Percentiles rank a stretch among this genome's conserved stretches.
Conservation (phyloP, 2,888 invertebrate genomes). For the Sinotaia quadrata region DNA sequence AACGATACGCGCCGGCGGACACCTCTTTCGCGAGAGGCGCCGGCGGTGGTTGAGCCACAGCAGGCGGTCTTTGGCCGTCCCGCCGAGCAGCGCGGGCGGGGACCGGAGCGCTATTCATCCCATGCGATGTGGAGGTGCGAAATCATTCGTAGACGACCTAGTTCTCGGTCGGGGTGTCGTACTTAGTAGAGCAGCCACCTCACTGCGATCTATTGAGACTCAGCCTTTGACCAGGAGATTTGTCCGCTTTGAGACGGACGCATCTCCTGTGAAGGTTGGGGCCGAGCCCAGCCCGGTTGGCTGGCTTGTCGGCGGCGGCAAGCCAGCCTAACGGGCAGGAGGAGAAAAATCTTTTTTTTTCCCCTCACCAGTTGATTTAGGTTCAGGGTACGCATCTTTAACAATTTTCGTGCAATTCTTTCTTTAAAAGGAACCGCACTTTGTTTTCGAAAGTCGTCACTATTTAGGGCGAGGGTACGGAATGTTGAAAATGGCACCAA, state of each 20-base stretch:
- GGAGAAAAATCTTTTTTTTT: too few relatives aligned
- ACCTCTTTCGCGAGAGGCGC: not conserved
- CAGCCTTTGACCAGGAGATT: constrained; percentile 14
- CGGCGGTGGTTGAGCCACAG: constrained; percentile 33
- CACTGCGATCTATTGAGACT: constrained; percentile 19
- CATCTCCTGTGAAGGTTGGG: too few relatives aligned
- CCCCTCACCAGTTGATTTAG: too few relatives aligned
- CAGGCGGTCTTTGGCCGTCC: not conserved
- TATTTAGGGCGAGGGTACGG: too few relatives aligned
- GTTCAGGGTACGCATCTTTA: too few relatives aligned
- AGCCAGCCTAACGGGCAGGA: too few relatives aligned
- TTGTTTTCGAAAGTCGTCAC: too few relatives aligned
- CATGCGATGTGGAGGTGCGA: constrained; percentile 75
- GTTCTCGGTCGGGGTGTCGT: constrained; percentile 78
- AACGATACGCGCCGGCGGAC: constrained; percentile 67
- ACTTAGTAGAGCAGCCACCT: constrained; percentile 59
- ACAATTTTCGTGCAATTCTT: too few relatives aligned
- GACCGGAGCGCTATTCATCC: constrained; percentile 61
- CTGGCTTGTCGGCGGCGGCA: too few relatives aligned
- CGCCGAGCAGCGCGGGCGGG: constrained; percentile 32
- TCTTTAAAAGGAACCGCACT: too few relatives aligned
- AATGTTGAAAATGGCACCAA: too few relatives aligned
- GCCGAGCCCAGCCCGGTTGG: too few relatives aligned
- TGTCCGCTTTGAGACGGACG: not conserved
- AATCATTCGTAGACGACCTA: constrained; percentile 79